phyloP scores from a whole-genome alignment of 2,797 vertebrate species.

The Nannoperca obscura region DNA sequence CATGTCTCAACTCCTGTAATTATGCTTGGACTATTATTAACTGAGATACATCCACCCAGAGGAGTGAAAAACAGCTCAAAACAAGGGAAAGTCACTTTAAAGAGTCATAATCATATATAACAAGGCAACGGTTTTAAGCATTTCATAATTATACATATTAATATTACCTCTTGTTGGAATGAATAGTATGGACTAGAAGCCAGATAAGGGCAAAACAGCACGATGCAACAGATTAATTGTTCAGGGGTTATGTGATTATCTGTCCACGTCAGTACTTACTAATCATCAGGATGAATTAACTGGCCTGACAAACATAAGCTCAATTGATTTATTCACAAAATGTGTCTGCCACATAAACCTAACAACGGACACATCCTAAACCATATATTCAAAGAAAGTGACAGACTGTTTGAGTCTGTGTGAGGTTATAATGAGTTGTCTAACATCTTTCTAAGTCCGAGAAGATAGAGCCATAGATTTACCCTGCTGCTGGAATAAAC shows the following conservation, averaged over 20 bases:
- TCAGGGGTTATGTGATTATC: slow-evolving; percentile 9
- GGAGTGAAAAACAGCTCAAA: slow-evolving; percentile 17
- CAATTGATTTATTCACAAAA: slow-evolving; percentile 20
- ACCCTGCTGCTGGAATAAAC: slow-evolving; percentile 30
- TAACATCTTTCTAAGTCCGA: slow-evolving; percentile 8
- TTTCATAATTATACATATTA: slow-evolving; percentile 33
- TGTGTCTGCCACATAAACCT: background rate
- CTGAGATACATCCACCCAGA: slow-evolving; percentile 39
- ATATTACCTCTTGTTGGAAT: background rate
- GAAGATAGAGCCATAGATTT: slow-evolving; percentile 24
- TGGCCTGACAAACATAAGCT: slow-evolving; percentile 23
- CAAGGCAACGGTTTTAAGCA: slow-evolving; percentile 11
- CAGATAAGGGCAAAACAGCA: slow-evolving; percentile 3
- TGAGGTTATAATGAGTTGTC: too few species aligned
- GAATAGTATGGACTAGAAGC: background rate
- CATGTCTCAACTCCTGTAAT: slow-evolving; percentile 68
- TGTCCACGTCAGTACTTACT: slow-evolving; percentile 23
- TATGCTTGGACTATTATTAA: slow-evolving; percentile 65
- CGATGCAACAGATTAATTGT: background rate
- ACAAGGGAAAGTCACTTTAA: slow-evolving; percentile 27
- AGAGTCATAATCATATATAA: slow-evolving; percentile 25
- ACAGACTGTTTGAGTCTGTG: too few species aligned
- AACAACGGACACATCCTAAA: slow-evolving; percentile 10
- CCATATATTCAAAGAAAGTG: slow-evolving; percentile 16
- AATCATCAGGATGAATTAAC: slow-evolving; percentile 32